Evolutionary conservation across 2,888 invertebrate species (phyloP), one percentile per base, ranked within the genome.

Genomic region (Agrochola lychnidis): DNA sequence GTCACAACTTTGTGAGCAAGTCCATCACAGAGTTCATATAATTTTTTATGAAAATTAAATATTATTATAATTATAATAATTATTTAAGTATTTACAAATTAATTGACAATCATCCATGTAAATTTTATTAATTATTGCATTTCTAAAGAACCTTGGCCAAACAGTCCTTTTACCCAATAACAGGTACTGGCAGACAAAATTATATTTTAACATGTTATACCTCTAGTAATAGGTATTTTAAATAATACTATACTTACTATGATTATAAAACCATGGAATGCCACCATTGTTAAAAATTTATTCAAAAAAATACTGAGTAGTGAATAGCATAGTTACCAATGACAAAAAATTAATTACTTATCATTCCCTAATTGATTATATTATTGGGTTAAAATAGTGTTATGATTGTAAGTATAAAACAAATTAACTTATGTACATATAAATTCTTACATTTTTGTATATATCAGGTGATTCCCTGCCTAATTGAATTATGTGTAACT

Each of bases 241-340:
- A 63, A 71, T 72, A 75, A 76, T 73, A 76, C 62, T 76, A 80
- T 68, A 76, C 53, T 76, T 68, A 76, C 53, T 76, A 83, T 80
- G 63, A 84, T 76, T 72, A 62, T 84, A 67, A 70, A 78, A 85
- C 71, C 73, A 76, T 79, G 78, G 79, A 82, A 80, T 83, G 69
- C 74, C 73, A 74, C 77, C 53, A 0, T 63, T 72, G 71, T 72
- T 53, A 73, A 25, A 36, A 73, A n/a, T 68, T 14, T 25, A 68
- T 45, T 19, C 56, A 82, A 76, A 30, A 48, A 70, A 76, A 76
- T 70, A 79, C 82, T 61, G 69, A 61, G 30, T 79, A 53, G 45
- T 64, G 40, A 51, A 61, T 68, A 78, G 56, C n/a, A 66, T 66
- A 82, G 14, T 42, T 36, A 76, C 40, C 59, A 66, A 68, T 75